Percentiles rank a stretch among this genome's conserved stretches.
Conservation (phyloP, 2,888 invertebrate genomes). For the Lottia scabra region DNA sequence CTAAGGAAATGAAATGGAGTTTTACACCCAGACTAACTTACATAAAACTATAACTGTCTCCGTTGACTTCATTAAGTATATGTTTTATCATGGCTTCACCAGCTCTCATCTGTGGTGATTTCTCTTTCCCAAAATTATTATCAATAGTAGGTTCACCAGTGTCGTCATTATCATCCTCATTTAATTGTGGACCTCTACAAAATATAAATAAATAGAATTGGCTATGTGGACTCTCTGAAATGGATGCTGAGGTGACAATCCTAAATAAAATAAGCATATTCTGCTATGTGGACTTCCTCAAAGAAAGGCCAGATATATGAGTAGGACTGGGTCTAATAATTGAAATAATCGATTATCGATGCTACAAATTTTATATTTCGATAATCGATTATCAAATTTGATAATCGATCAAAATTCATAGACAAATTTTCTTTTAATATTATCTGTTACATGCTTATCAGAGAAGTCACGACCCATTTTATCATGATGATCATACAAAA, state of each 20-base stretch:
- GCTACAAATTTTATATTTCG: no score
- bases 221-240: not conserved
- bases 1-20: not conserved
- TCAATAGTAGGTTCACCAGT: conserved; percentile 14
- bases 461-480: no score
- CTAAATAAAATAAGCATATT: no score
- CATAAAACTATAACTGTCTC: conserved; percentile 68
- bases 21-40: conserved; percentile 31
- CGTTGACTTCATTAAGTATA: conserved; percentile 65
- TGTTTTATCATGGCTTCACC: conserved; percentile 62
- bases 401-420: no score
- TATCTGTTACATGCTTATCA: no score
- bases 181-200: conserved; percentile 61
- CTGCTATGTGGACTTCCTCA: not conserved
- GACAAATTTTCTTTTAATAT: no score
- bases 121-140: conserved; percentile 53
- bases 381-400: no score
- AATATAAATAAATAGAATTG: not conserved
- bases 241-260: not conserved
- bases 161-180: conserved; percentile 50
- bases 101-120: conserved; percentile 62
- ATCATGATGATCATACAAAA: no score
- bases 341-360: no score
- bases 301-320: not conserved
- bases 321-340: no score